A percentile compares a stretch with the other conserved stretches of the same genome.
Evolutionary conservation across 2,888 invertebrate genomes (phyloP).

Genomic region (Stenoptilia bipunctidactyla): DNA sequence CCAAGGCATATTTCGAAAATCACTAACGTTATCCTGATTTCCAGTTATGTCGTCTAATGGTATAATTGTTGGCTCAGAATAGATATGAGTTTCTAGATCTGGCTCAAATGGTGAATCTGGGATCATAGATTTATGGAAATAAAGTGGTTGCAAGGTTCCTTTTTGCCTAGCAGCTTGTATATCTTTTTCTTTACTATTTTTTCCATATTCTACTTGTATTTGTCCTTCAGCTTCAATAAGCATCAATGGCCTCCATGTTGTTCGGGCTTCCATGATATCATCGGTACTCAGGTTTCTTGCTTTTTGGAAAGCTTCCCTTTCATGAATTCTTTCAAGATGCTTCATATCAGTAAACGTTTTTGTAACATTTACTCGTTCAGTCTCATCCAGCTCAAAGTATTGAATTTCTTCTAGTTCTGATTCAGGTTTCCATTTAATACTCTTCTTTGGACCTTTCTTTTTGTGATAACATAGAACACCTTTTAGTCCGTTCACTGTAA

Average conservation of each 20-base stretch:
- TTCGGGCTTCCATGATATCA: conserved; percentile 86
- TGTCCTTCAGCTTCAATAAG: conserved; percentile 78
- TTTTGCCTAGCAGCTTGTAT: conserved; percentile 90
- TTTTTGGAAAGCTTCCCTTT: conserved; percentile 86
- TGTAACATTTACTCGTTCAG: conserved; percentile 94
- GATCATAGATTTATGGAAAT: conserved; percentile 85
- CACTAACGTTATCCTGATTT: conserved; percentile 83
- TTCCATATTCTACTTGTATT: conserved; percentile 76
- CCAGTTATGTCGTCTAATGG: conserved; percentile 91
- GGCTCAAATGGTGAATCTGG: conserved; percentile 91
- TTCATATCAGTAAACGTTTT: conserved; percentile 93
- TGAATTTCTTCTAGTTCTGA: conserved; percentile 83
- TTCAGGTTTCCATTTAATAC: conserved; percentile 86
- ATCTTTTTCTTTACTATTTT: conserved; percentile 87
- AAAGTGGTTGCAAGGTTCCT: conserved; percentile 84
- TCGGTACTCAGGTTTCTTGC: conserved; percentile 81
- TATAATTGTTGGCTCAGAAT: conserved; percentile 84
- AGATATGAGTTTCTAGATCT: conserved; percentile 83
- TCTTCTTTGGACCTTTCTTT: conserved; percentile 83
- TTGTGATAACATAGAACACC: conserved; percentile 83
- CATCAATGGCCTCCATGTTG: conserved; percentile 80
- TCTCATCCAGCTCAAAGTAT: conserved; percentile 95
- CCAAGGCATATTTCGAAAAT: conserved; percentile 84
- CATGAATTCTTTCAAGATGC: conserved; percentile 87
- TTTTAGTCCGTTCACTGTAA: conserved; percentile 73